Evolutionary conservation across 1,140 invertebrate species (phyloP).

Genomic region (Adelges cooleyi): DNA sequence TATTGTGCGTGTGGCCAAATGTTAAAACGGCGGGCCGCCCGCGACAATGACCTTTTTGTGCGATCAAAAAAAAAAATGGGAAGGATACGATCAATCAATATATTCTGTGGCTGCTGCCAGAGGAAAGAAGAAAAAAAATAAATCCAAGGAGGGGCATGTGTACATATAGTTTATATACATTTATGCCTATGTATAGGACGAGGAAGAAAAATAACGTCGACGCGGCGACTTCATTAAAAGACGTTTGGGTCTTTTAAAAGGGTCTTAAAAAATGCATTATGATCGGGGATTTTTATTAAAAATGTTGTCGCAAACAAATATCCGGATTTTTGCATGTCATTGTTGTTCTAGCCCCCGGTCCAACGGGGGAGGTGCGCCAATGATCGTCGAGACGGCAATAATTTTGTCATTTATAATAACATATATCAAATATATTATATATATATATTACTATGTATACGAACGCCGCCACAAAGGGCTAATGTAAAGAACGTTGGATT

Average conservation of each 20-base stretch:
- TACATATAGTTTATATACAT: no score
- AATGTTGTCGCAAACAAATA: slow-evolving; percentile 27
- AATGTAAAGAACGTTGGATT: no score
- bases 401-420: not conserved
- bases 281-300: not conserved
- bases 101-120: not conserved
- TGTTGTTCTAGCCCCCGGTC: slow-evolving; percentile 3
- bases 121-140: not conserved
- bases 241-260: slow-evolving; percentile 17
- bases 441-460: no score
- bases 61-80: no score
- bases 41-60: slow-evolving; percentile 26
- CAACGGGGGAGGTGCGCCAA: not conserved
- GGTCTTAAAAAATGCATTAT: slow-evolving; percentile 27
- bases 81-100: slow-evolving; percentile 20
- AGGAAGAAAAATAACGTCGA: slow-evolving; percentile 11
- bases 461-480: no score
- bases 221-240: slow-evolving; percentile 24
- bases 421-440: not conserved
- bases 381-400: slow-evolving; percentile 21
- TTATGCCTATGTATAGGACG: no score
- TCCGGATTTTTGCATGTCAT: slow-evolving; percentile 19
- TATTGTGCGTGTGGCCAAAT: slow-evolving; percentile 2
- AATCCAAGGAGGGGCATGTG: not conserved
- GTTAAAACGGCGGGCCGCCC: not conserved